A percentile compares a stretch with the other conserved stretches of the same genome.
Evolutionary conservation across 2,113 vertebrate genomes (phyloP).

Genomic region (Corythaeola cristata): DNA sequence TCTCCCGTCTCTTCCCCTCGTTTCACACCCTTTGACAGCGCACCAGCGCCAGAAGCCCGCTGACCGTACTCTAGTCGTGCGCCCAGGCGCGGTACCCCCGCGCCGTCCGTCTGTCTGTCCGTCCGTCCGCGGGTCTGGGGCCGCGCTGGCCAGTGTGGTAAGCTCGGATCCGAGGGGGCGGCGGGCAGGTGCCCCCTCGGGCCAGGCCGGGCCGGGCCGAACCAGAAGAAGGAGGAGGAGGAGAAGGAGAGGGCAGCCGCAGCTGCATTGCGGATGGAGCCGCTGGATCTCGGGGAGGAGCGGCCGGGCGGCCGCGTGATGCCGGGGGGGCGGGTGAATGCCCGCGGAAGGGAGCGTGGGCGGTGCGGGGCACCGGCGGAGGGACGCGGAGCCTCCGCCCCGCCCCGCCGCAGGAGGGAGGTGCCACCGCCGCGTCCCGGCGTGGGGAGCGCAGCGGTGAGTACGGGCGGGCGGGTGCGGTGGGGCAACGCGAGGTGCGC

Average conservation of each 20-base stretch:
- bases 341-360: neutral
- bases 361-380: neutral
- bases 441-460: neutral
- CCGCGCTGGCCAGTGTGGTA: fast-evolving
- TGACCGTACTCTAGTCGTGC: neutral
- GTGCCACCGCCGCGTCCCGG: neutral
- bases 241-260: neutral
- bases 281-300: neutral
- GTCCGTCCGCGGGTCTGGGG: neutral
- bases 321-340: neutral
- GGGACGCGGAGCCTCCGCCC: neutral
- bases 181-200: neutral
- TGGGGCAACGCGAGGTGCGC: no score
- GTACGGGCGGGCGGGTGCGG: no score
- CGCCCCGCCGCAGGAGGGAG: neutral
- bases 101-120: neutral
- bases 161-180: neutral
- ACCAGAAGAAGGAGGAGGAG: no score
- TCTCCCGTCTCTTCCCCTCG: neutral
- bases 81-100: neutral
- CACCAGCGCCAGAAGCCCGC: neutral
- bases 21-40: neutral
- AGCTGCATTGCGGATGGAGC: conserved; percentile 29
- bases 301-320: neutral
- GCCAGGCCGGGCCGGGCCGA: no score